Evolutionary conservation across 2,888 invertebrate genomes (phyloP), one percentile per base, ranked within the genome.

Genomic region (Anoplius nigerrimus): DNA sequence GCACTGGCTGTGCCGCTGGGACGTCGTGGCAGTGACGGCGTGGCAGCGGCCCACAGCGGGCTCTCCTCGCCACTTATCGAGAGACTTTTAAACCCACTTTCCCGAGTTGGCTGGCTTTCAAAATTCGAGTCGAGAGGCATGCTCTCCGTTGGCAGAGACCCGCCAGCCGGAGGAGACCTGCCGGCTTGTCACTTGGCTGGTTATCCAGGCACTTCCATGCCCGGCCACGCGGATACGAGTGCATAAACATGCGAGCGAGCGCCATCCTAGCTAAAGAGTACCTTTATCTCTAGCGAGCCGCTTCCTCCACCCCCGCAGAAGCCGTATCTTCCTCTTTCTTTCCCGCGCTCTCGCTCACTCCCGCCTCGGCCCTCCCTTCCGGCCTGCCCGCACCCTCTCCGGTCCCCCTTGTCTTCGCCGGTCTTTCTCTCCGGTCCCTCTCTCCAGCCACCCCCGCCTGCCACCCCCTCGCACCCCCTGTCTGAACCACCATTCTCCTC

Each of bases 171-270:
- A 71, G 70, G 72, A 72, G 71, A 74, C 82, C 80, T 76, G 76
- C 81, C 80, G 85, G 85, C 84, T 87, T 87, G 88, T 88, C 88
- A 88, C 88, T 88, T 87, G 88, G 88, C 87, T 88, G 88, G 88
- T 88, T 88, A 88, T 88, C 87, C 88, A 83, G 86, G 86, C 87
- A 88, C 87, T 88, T 86, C 86, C 86, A 84, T 82, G 85, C 86
- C 84, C 87, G 84, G 84, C 86, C 87, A 86, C 87, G 87, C 86
- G 87, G 82, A 87, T 87, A 86, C 86, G 86, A 87, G 88, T 87
- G 87, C 88, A 88, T 87, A 87, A 88, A 88, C 88, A 87, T 85
- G 87, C 85, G 87, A 87, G 85, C 83, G 83, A 83, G 81, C 82
- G 80, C 83, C 86, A 82, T 87, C 84, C 85, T 83, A 84, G 84